Base-by-base conservation (phyloP, 2,113 vertebrate genomes). In the Siniperca chuatsi region DNA sequence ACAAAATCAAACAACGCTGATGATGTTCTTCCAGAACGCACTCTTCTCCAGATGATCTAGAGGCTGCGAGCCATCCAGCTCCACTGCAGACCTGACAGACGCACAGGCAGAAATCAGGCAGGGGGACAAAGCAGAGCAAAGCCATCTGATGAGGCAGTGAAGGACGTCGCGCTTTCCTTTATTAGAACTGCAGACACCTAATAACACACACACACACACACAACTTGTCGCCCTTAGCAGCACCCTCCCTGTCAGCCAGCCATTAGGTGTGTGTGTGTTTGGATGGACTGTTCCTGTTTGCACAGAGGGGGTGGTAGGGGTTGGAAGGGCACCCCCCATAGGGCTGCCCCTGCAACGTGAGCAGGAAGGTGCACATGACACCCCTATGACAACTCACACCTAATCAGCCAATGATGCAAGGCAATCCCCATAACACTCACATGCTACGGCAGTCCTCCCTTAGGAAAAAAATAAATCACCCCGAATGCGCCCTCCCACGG, bases 141-240 rank as follows among this genome's bases (percentile, higher is more conserved):
- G 90, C 92, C 91, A 89, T 93, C 89, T 93, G 94, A 94, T 92
- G 94, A 93, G 93, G 89, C 93, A 88, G 87, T 78, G 92, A 92
- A 90, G 90, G 88, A 93, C 92, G 87, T 89, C 81, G 74, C 37
- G 79, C 90, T 93, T 94, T 95, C 94, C 95, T 94, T 95, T 95
- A 95, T 95, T 95, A 95, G 95, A 95, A 95, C 92, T 89, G 94
- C 94, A 95, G 93, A 94, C 94, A 91, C 92, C 92, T 93, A 93
- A 92, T 94, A 90, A 91, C 88, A 87, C 80, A 89, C 91, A 82
- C 89, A 78, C 79, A 81, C 89, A 81, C 83, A 78, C 89, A 81
- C 79, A 60, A 81, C 87, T 89, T 84, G 89, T 88, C 85, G 92
- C 91, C 84, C 90, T 84, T 83, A 91, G 87, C 86, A 84, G 91